phyloP scores from a whole-genome alignment of 1,140 invertebrate genomes.

The Atta texana region DNA sequence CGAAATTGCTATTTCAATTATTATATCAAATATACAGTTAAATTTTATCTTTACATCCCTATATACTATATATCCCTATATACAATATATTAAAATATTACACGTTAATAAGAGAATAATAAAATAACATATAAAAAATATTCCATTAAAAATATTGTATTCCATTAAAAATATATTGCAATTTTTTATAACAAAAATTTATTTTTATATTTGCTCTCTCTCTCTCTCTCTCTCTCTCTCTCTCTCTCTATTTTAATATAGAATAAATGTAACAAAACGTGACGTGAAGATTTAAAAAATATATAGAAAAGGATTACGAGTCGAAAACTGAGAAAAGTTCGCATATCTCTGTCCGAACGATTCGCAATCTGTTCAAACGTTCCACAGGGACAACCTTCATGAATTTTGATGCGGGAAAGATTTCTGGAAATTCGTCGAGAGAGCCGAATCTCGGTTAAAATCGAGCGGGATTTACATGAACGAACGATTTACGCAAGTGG shows the following conservation, averaged over 20 bases:
- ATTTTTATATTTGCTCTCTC: background rate
- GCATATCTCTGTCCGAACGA: constrained; percentile 19
- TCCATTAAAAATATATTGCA: background rate
- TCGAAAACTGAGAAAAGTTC: constrained; percentile 35
- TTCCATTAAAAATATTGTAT: background rate
- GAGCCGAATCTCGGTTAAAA: constrained; percentile 45
- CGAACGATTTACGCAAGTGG: constrained; percentile 34
- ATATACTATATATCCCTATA: background rate
- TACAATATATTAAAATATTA: background rate
- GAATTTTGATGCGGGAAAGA: constrained; percentile 56
- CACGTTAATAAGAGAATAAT: background rate
- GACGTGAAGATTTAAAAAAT: background rate
- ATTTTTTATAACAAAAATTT: background rate
- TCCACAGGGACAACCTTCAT: constrained; percentile 50
- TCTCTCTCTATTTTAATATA: background rate
- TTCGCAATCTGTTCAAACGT: constrained; percentile 29
- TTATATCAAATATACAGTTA: background rate
- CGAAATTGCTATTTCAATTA: background rate
- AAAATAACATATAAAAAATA: background rate
- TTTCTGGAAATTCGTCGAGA: constrained; percentile 32
- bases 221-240: no score
- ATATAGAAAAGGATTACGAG: constrained; percentile 15
- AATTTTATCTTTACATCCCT: background rate
- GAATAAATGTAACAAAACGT: background rate
- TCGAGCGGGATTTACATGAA: constrained; percentile 48